Evolutionary conservation across 2,113 vertebrate species (phyloP).

Genomic region (Neogale vison): DNA sequence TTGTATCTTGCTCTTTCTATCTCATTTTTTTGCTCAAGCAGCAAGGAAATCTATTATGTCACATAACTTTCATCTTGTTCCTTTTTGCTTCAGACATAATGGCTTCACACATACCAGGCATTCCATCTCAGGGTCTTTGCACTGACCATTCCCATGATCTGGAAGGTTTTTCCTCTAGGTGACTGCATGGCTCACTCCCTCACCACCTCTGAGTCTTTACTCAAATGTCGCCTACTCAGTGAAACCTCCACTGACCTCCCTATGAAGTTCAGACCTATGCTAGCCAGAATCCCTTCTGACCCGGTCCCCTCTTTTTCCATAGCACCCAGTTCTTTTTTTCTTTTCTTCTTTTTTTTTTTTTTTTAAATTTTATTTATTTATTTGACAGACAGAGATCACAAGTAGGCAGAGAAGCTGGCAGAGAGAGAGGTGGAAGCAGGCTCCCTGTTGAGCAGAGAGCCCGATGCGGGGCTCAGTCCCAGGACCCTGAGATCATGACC

Average conservation of each 20-base stretch:
- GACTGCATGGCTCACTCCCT: background rate
- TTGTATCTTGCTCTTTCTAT: background rate
- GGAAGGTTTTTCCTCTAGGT: background rate
- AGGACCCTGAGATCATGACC: no score
- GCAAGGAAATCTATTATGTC: background rate
- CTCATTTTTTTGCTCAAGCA: background rate
- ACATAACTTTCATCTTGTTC: background rate
- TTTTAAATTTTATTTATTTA: no score
- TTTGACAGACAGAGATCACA: no score
- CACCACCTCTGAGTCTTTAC: background rate
- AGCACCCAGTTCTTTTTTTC: background rate
- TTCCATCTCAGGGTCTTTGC: background rate
- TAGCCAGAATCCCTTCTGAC: background rate
- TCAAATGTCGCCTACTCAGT: background rate
- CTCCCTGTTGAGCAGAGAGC: no score
- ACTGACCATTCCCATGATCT: background rate
- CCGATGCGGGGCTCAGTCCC: no score
- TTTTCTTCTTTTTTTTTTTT: no score
- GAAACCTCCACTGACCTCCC: background rate
- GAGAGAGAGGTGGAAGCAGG: no score
- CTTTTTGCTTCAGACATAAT: background rate
- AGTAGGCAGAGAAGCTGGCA: no score
- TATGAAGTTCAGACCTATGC: background rate
- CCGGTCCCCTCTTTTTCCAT: background rate
- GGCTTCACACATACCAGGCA: background rate